phyloP scores from a whole-genome alignment of 1,140 invertebrate species.

The Pinna nobilis region DNA sequence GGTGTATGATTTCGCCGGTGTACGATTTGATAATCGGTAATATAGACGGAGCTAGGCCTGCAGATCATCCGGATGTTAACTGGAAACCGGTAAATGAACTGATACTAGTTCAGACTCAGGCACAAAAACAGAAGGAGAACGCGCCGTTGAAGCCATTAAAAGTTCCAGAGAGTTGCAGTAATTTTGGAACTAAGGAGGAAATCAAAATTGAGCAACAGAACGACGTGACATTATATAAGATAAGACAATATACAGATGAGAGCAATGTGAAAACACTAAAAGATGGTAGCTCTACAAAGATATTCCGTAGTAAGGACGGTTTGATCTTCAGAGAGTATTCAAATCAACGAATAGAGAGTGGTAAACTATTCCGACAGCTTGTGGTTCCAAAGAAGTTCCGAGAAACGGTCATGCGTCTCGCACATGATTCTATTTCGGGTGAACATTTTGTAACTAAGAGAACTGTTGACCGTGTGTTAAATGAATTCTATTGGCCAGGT shows the following conservation, averaged over 20 bases:
- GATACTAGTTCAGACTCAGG: not conserved
- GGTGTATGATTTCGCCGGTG: conserved; percentile 7
- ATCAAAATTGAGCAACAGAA: conserved; percentile 5
- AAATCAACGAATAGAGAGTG: not conserved
- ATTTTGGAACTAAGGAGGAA: not conserved
- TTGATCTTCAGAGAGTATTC: conserved; percentile 3
- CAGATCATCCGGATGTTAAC: not conserved
- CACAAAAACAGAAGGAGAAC: not conserved
- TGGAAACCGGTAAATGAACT: not conserved
- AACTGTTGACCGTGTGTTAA: not conserved
- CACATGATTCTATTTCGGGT: conserved; percentile 33
- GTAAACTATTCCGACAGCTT: not conserved
- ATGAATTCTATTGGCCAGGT: conserved; percentile 44
- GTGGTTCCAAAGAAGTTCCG: conserved; percentile 28
- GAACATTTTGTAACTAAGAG: conserved; percentile 33
- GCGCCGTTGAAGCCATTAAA: not conserved
- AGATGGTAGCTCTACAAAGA: not conserved
- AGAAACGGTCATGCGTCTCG: conserved; percentile 16
- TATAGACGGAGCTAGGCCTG: not conserved
- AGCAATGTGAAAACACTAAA: not conserved
- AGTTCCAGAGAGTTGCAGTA: not conserved
- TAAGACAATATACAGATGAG: not conserved
- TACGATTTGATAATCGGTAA: conserved; percentile 5
- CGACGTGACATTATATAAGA: not conserved
- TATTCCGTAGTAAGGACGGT: not conserved